Percentiles rank a stretch among this genome's conserved stretches.
Conservation (phyloP, 1,140 invertebrate genomes). For the Ylistrum balloti region DNA sequence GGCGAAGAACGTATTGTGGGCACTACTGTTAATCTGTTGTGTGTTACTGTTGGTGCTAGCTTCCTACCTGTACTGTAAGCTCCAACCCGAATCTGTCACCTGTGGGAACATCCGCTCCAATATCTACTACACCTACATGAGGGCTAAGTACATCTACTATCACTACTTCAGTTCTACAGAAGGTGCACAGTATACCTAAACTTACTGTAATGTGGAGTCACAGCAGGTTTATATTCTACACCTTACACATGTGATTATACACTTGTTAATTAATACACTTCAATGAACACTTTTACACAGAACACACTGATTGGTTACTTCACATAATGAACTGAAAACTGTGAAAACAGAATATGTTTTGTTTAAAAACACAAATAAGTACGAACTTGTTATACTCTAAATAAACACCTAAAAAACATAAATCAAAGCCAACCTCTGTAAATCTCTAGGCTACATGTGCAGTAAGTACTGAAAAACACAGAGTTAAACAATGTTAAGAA, state of each 20-base stretch:
- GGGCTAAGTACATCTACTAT: slow-evolving; percentile 71
- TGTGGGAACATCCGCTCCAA: slow-evolving; percentile 63
- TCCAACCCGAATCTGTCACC: slow-evolving; percentile 48
- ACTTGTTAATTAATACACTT: too few relatives aligned
- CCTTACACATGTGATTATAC: too few relatives aligned
- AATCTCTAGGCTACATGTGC: too few relatives aligned
- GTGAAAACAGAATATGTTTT: too few relatives aligned
- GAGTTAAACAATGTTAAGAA: not conserved
- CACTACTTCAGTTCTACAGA: slow-evolving; percentile 53
- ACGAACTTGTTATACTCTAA: too few relatives aligned
- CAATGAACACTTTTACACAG: too few relatives aligned
- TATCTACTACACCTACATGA: slow-evolving; percentile 62
- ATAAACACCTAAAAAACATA: too few relatives aligned
- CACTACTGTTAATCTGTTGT: slow-evolving; percentile 67
- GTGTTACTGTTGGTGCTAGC: slow-evolving; percentile 69
- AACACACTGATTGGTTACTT: too few relatives aligned
- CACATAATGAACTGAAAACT: too few relatives aligned
- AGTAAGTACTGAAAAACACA: not conserved
- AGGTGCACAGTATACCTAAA: not conserved
- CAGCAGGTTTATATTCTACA: too few relatives aligned
- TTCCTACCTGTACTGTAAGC: slow-evolving; percentile 71
- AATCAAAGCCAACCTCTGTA: too few relatives aligned
- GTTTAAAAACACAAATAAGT: too few relatives aligned
- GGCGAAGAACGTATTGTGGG: slow-evolving; percentile 67
- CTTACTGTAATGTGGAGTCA: not conserved